These are phyloP conservation scores for Melanotaenia boesemani DNA, from an alignment of 2,797 vertebrate species.

Conservation along the genomic window DNA sequence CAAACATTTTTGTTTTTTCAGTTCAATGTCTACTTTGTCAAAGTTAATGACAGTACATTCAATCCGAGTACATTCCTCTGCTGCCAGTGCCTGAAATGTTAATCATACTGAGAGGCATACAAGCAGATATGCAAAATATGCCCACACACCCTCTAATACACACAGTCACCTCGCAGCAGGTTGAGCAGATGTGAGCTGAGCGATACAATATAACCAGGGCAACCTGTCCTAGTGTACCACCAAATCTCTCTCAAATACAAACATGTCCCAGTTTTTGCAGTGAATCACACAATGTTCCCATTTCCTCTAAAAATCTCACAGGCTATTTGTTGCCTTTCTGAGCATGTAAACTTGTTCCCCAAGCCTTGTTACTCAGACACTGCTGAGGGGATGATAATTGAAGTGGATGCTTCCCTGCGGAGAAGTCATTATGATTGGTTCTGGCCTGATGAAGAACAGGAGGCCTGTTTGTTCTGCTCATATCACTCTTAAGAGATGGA, in stretches of 20 bases:
- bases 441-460: slow-evolving; percentile 63
- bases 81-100: slow-evolving; percentile 31
- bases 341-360: slow-evolving; percentile 48
- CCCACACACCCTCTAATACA: slow-evolving; percentile 17
- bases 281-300: slow-evolving; percentile 42
- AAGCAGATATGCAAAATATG: slow-evolving; percentile 22
- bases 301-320: slow-evolving; percentile 35
- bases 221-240: slow-evolving; percentile 51
- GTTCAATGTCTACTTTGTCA: neutral
- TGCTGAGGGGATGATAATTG: slow-evolving; percentile 64
- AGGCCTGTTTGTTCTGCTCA: slow-evolving; percentile 49
- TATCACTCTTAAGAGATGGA: slow-evolving; percentile 43
- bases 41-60: slow-evolving; percentile 32
- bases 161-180: slow-evolving; percentile 36
- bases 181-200: slow-evolving; percentile 66
- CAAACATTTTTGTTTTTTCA: slow-evolving; percentile 22
- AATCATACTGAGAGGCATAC: slow-evolving; percentile 44
- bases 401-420: slow-evolving; percentile 67
- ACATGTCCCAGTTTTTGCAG: slow-evolving; percentile 62
- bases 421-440: slow-evolving; percentile 77
- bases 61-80: neutral
- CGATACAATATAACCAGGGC: slow-evolving; percentile 47
- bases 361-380: slow-evolving; percentile 49
- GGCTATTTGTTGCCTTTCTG: slow-evolving; percentile 46
- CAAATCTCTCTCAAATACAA: slow-evolving; percentile 66